These are phyloP conservation scores for Procambarus clarkii DNA, from an alignment of 1,140 invertebrate species.

Conservation along the genomic window DNA sequence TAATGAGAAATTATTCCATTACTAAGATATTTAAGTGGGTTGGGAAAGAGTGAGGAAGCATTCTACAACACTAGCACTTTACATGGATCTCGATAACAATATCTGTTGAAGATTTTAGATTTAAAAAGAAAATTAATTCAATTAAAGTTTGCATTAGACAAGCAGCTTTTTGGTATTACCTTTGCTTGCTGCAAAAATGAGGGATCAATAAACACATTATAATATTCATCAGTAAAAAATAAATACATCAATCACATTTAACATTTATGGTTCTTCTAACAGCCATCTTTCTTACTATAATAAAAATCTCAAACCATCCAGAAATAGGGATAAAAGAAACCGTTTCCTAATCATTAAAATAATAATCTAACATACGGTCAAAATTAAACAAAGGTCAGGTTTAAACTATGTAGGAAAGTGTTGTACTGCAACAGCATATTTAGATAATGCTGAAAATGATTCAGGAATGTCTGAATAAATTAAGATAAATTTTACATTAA, in stretches of 20 bases:
- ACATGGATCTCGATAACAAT: too few species aligned
- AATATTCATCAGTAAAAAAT: not conserved
- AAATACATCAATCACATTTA: not conserved
- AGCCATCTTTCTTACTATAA: not conserved
- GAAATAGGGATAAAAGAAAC: not conserved
- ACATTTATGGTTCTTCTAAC: not conserved
- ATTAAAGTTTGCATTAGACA: not conserved
- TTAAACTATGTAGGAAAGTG: not conserved
- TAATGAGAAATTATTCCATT: too few species aligned
- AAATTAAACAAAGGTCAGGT: not conserved
- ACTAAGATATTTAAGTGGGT: too few species aligned
- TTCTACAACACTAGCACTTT: too few species aligned
- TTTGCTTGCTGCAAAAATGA: not conserved
- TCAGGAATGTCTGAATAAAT: not conserved
- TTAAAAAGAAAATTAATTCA: too few species aligned
- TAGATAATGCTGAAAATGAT: not conserved
- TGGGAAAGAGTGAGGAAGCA: too few species aligned
- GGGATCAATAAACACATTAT: not conserved
- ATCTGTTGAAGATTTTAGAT: too few species aligned
- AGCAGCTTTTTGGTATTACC: not conserved
- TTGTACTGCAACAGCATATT: not conserved
- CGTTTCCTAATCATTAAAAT: not conserved
- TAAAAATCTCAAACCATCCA: not conserved
- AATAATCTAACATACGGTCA: not conserved
- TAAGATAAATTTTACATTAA: not conserved